Evolutionary conservation across 1,140 invertebrate species (phyloP), one percentile per base, ranked within the genome.

Genomic region (Chironomus striatipennis): DNA sequence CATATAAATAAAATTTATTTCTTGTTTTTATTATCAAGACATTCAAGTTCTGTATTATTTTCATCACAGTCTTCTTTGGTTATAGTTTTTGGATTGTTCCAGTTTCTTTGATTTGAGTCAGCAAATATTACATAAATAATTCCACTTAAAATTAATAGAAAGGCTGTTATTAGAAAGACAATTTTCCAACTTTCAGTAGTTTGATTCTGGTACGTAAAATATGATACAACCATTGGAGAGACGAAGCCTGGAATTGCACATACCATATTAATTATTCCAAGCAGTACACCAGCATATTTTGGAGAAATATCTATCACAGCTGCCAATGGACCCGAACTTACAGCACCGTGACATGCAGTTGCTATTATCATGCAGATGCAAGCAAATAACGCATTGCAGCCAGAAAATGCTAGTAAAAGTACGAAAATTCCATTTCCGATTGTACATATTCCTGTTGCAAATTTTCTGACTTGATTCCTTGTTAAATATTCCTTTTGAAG

Each of bases 301-400:
- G 88, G 87, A 75, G 86, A 86, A 15, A 88, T 80, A 76, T 89
- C 88, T 0, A 89, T 86, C 3, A 87, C 81, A 24, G 79, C 84
- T 0, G 87, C 83, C 34, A 88, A 79, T 1, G 84, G 84, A 7
- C 87, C 87, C 1, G 87, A 85, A 0, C 88, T 88, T 0, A 87
- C 82, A 6, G 87, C 85, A 15, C 88, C 89, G 77, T 86, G 86
- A 0, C 83, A 79, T 0, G 83, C 83, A 3, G 84, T 86, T 0
- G 88, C 87, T 3, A 84, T 75, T 73, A 86, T 86, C 76, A 89
- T 81, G 73, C 88, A 86, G 9, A 85, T 75, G 3, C 86, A 83
- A 0, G 88, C 87, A 3, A 84, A 75, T 10, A 80, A 80, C 9
- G 83, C 80, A 75, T 89, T 80, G 77, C 88, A 89, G 3, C 87